A percentile compares a stretch with the other conserved stretches of the same genome.
Evolutionary conservation across 2,888 invertebrate genomes (phyloP).

Genomic region (Platynereis dumerilii): DNA sequence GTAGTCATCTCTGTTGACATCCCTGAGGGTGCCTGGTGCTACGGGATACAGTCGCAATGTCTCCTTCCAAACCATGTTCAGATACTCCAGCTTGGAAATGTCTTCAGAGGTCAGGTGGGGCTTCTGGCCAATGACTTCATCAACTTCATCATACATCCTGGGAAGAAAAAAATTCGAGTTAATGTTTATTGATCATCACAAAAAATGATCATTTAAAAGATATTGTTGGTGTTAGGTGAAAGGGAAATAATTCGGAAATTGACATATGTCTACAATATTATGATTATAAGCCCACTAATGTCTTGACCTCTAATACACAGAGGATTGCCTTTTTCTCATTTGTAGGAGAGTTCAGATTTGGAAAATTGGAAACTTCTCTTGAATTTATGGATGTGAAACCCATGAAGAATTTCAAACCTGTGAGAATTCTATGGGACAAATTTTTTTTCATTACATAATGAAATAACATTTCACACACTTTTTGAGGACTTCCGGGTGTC

Average conservation of each 20-base stretch:
- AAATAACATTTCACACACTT: constrained; percentile 16
- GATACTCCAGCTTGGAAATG: constrained; percentile 7
- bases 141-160: constrained; percentile 5
- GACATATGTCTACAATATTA: no score
- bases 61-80: constrained; percentile 4
- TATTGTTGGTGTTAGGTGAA: no score
- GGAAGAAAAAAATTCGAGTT: no score
- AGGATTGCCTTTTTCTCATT: no score
- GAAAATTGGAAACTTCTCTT: neutral
- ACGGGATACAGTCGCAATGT: constrained; percentile 1
- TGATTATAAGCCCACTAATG: no score
- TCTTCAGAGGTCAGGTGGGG: constrained; percentile 5
- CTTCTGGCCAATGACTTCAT: constrained; percentile 8
- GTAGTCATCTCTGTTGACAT: neutral
- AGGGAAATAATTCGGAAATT: no score
- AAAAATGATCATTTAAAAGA: no score
- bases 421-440: neutral
- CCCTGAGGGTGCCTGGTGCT: constrained; percentile 2
- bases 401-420: neutral
- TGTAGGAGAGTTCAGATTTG: no score
- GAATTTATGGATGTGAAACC: no score
- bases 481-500: constrained; percentile 24
- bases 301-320: no score
- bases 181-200: no score
- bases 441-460: neutral